These are phyloP conservation scores for Lepidurus apus DNA, from an alignment of 1,140 invertebrate species.

Conservation along the genomic window DNA sequence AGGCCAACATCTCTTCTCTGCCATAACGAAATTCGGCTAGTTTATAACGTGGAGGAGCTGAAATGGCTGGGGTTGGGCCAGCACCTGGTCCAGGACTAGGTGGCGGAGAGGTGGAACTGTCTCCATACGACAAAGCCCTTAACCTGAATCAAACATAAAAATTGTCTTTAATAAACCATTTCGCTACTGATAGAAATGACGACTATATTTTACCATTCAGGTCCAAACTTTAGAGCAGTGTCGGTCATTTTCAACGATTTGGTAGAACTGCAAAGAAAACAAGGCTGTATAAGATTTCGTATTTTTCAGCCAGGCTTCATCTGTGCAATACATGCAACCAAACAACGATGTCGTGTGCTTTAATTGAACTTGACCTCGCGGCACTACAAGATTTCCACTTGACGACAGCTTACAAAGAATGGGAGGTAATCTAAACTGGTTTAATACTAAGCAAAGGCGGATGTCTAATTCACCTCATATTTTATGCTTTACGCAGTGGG, in stretches of 20 bases:
- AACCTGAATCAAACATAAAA: conserved; percentile 31
- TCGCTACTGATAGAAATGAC: neutral
- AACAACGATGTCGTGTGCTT: conserved; percentile 6
- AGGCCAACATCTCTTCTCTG: conserved; percentile 79
- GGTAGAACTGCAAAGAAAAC: conserved; percentile 26
- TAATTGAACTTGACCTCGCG: conserved; percentile 14
- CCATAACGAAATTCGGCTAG: conserved; percentile 73
- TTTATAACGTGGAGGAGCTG: conserved; percentile 48
- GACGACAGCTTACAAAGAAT: neutral
- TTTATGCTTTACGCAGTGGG: conserved; percentile 12
- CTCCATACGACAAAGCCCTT: conserved; percentile 34
- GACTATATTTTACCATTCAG: conserved; percentile 33
- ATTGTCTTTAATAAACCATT: conserved; percentile 16
- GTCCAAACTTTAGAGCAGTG: conserved; percentile 35
- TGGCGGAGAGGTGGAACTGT: conserved; percentile 33
- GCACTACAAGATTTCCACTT: neutral
- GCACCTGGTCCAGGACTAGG: conserved; percentile 34
- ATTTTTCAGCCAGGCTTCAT: neutral
- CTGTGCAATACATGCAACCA: neutral
- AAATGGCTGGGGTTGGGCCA: conserved; percentile 42
- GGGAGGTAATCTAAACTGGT: neutral
- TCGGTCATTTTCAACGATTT: conserved; percentile 35
- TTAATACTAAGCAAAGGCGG: neutral
- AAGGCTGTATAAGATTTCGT: neutral
- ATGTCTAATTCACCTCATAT: neutral